Evolutionary conservation across 1,140 invertebrate genomes (phyloP), one percentile per base, ranked within the genome.

Genomic region (Listronotus bonariensis): DNA sequence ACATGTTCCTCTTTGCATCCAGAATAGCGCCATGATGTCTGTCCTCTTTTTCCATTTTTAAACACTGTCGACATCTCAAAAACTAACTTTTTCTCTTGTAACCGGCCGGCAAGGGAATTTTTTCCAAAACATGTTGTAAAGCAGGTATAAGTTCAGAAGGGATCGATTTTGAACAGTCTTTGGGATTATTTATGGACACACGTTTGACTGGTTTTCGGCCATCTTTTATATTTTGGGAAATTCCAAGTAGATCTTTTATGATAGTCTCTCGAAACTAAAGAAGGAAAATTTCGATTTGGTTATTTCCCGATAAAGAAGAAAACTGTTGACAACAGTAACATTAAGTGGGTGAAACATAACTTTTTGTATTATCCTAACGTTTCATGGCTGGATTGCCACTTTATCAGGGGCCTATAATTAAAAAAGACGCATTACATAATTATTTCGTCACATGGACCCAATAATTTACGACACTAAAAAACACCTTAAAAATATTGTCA

Each of bases 281-380:
- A 46, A 3, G 43, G 18, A 6, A 6, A 6, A 46, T 46, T 46
- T 46, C 9, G 43, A 46, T 46, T 46, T 46, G 3, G 18, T 46
- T 1, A 46, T 12, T 46, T 46, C 43, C 9, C 79, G 40, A 8
- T 57, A 57, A 20, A 42, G 40, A 57, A 57, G 41, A 26, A 26
- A 42, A 43, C 40, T 57, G 20, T 57, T 42, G 20, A 57, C 38
- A 43, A 57, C 1, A 57, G n/a, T 43, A 42, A 42, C 26, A 42
- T 57, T 20, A 2, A 46, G 1, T n/a, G 26, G 54, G 12, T 57
- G 8, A 14, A 57, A 57, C 31, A 57, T n/a, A n/a, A n/a, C n/a
- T n/a, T n/a, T n/a, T n/a, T n/a, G n/a, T n/a, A n/a, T n/a, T n/a
- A n/a, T n/a, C n/a, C n/a, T n/a, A n/a, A n/a, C n/a, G n/a, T n/a